Percentiles rank a stretch among this genome's conserved stretches.
Evolutionary conservation across 2,797 vertebrate genomes (phyloP).

Genomic region (Bradypus variegatus): DNA sequence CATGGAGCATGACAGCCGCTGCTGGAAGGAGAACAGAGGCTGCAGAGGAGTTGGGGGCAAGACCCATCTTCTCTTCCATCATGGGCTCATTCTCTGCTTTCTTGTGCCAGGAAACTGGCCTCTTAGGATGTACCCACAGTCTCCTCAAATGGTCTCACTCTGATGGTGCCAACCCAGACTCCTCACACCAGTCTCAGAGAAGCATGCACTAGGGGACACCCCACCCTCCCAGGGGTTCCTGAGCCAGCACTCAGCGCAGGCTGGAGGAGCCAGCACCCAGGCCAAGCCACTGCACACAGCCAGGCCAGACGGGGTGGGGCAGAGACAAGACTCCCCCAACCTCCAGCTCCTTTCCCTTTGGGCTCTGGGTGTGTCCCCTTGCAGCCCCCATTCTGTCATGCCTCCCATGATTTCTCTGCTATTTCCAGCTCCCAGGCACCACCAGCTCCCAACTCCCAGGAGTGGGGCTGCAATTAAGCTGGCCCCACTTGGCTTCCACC

Average conservation of each 20-base stretch:
- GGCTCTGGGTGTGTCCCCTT: not conserved
- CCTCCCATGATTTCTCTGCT: not conserved
- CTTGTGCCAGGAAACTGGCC: not conserved
- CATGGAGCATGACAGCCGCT: not conserved
- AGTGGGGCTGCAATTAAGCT: conserved; percentile 43
- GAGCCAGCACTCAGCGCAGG: not conserved
- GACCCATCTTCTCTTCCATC: not conserved
- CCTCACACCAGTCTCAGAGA: not conserved
- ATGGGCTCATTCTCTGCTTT: not conserved
- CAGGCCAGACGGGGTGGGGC: too few species aligned
- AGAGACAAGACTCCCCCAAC: not conserved
- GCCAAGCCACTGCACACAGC: not conserved
- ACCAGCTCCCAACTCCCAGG: not conserved
- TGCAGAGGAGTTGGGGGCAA: not conserved
- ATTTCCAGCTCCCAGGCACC: not conserved
- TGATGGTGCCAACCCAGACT: not conserved
- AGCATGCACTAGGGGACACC: not conserved
- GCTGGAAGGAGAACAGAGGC: not conserved
- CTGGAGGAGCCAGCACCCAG: not conserved
- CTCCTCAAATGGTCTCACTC: not conserved
- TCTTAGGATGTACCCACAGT: not conserved
- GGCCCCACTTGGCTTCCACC: conserved; percentile 35
- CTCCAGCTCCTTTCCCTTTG: not conserved
- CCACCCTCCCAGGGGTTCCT: not conserved
- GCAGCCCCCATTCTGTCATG: not conserved